phyloP scores from a whole-genome alignment of 2,113 vertebrate genomes.

The Dicrurus megarhynchus region DNA sequence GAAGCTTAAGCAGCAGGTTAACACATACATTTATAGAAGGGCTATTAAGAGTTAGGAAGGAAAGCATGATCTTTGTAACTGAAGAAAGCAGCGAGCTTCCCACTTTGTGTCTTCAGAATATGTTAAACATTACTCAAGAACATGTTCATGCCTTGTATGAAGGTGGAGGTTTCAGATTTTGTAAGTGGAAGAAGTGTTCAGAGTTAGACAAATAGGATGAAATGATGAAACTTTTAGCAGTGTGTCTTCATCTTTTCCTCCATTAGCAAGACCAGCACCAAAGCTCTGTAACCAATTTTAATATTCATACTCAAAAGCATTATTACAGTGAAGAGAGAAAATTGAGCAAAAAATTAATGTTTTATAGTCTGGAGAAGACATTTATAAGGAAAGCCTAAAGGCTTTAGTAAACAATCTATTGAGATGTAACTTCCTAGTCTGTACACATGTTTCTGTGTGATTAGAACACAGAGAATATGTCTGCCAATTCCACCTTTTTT shows the following conservation, averaged over 20 bases:
- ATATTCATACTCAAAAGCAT: background rate
- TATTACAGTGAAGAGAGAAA: background rate
- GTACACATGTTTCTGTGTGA: background rate
- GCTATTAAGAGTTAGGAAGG: background rate
- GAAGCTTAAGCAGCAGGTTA: background rate
- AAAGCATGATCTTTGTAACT: background rate
- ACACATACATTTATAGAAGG: background rate
- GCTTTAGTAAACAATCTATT: background rate
- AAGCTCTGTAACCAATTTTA: background rate
- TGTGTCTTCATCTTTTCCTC: background rate
- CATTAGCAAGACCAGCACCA: background rate
- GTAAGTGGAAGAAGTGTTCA: background rate
- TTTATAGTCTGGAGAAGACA: background rate
- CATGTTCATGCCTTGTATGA: background rate
- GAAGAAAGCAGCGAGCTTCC: background rate
- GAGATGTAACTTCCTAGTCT: background rate
- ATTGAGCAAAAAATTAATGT: background rate
- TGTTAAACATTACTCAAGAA: background rate
- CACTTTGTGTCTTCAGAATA: background rate
- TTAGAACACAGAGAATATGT: background rate
- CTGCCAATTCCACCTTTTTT: background rate
- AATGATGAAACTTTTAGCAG: background rate
- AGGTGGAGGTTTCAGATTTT: background rate
- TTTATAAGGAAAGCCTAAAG: background rate
- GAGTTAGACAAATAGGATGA: background rate